These are phyloP conservation scores for Ceuthmochares aereus DNA, from an alignment of 2,113 vertebrate genomes.

Conservation along the genomic window DNA sequence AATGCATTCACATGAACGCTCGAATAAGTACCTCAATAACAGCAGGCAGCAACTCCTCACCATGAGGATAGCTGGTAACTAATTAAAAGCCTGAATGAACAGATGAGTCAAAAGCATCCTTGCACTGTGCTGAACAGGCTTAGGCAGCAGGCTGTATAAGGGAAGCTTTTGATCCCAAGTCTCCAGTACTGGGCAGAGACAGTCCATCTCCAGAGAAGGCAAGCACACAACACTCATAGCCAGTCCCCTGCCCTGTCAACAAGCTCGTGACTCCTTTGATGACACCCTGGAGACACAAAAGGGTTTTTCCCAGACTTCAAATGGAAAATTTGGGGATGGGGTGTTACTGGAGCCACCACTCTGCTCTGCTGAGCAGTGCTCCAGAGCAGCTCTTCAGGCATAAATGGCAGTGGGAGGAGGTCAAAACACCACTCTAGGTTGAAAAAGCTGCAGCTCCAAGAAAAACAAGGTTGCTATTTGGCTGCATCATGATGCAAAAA, in stretches of 20 bases:
- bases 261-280: background rate
- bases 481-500: background rate
- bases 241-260: background rate
- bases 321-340: background rate
- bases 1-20: accelerated
- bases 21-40: background rate
- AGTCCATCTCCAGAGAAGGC: background rate
- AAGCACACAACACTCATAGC: background rate
- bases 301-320: background rate
- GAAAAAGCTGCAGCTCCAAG: background rate
- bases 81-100: conserved; percentile 15
- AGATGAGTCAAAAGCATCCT: background rate
- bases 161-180: background rate
- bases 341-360: background rate
- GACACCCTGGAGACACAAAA: background rate
- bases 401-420: background rate
- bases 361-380: background rate
- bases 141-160: background rate
- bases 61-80: background rate
- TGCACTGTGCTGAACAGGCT: background rate
- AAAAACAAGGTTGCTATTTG: background rate
- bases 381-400: background rate
- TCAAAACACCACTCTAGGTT: background rate
- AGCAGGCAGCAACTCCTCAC: background rate
- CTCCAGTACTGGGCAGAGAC: background rate